Evolutionary conservation across 2,888 invertebrate genomes (phyloP), one percentile per base, ranked within the genome.

Genomic region (Drosophila heteroneura): DNA sequence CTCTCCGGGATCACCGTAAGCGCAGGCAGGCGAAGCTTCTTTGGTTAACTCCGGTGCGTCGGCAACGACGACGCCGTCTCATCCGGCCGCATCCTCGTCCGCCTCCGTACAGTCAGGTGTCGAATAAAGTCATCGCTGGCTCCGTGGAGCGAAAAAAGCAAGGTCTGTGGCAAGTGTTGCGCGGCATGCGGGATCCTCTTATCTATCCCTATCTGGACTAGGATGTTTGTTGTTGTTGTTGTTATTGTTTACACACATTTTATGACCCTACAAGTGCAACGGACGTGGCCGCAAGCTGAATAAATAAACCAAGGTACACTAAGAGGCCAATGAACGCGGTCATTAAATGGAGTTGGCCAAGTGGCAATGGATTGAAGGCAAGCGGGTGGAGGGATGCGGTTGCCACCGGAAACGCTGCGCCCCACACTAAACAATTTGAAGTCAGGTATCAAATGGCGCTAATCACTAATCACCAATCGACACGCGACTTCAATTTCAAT

Each of bases 401-500:
- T 30, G 51, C 33, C n/a, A 61, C 71, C 84, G 85, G 83, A 83
- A 85, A 47, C 60, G 54, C 70, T 70, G 71, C 81, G 76, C 79
- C 79, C 74, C 57, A 58, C 58, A 41, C 57, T 35, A 62, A 22
- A 49, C 64, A 69, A 64, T 51, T 68, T 59, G 30, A 58, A 61
- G 80, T 68, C 57, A 74, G 64, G 78, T 82, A 82, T 76, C 69
- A 68, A 83, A 83, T 82, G 83, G 83, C 80, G 82, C 82, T 85
- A 83, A 85, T 84, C 83, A 74, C 68, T 70, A 70, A 84, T 82
- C 68, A 75, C 83, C 72, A 83, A 84, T 83, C 68, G 69, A 66
- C 83, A 84, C 83, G 83, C 83, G 85, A 85, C 80, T 76, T 69
- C 51, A 76, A 84, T 85, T 85, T 84, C 75, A 85, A 85, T 85